Conservation (phyloP, 2,888 invertebrate species). For the Polydesmus complanatus region DNA sequence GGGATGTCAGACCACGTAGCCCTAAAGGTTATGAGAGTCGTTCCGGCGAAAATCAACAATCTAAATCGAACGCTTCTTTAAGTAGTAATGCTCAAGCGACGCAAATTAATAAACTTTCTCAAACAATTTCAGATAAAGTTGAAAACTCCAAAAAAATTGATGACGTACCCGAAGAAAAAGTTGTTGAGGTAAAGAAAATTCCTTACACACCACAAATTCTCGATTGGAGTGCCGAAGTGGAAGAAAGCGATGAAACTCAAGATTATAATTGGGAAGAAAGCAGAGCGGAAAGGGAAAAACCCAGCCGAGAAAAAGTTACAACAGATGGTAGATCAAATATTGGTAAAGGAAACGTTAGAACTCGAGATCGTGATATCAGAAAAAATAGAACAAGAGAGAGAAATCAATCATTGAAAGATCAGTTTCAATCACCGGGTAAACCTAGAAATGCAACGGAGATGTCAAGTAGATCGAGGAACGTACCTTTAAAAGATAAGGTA, state of each 20-base stretch:
- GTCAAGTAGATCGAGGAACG: background rate
- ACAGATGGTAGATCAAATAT: no score
- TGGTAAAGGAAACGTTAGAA: background rate
- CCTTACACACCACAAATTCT: background rate
- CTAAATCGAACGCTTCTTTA: no score
- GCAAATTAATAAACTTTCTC: no score
- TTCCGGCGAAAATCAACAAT: no score
- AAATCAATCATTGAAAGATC: no score
- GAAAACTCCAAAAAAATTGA: background rate
- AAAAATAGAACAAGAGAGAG: background rate
- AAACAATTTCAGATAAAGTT: background rate
- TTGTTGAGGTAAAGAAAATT: background rate
- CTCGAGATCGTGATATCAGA: background rate
- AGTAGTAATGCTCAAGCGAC: no score
- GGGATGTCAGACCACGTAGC: no score
- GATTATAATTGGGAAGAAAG: background rate
- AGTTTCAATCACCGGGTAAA: no score
- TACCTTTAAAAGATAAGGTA: no score
- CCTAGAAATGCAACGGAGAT: background rate
- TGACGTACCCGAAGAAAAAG: background rate
- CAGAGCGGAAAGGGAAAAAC: background rate
- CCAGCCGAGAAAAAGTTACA: background rate
- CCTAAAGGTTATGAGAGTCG: no score
- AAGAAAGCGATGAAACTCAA: background rate
- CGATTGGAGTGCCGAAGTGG: conserved; percentile 7